Evolutionary conservation across 64 coral and sea anemone species (phyloP), one percentile per base, ranked within the genome.

Genomic region (Exaiptasia diaphana): DNA sequence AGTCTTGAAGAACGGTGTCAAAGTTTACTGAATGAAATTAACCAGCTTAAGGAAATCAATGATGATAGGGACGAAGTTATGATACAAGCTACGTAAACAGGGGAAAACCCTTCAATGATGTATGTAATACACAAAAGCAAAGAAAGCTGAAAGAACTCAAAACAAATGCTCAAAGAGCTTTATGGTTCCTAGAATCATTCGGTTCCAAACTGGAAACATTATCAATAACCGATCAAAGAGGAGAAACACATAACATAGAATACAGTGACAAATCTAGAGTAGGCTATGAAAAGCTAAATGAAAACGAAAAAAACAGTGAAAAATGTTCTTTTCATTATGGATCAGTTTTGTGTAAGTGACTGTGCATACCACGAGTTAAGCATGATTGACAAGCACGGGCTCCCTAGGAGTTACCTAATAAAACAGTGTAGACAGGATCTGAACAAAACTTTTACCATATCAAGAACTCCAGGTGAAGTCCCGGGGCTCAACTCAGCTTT

Each of bases 301-400:
- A 77, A 22, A 49, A 64, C 17, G 57, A 61, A 17, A 42, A 87
- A 65, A 1, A 68, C 52, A 35, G 59, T 87, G 49, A 50, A 67
- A 53, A 15, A 50, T 53, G 43, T 71, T 36, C 28, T 83, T 26
- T 57, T 68, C 60, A 50, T 87, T 32, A 42, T 87, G 72, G 84
- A 87, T 3, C 48, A 24, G 21, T 87, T 78, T 57, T 76, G 84
- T 56, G 84, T 87, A 34, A 35, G 84, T 42, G 84, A 78, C 69
- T 59, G 58, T 15, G 41, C 60, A 5, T 69, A 77, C 29, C 84
- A 87, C 41, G 73, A 61, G 45, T 24, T 87, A 22, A 53, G 42
- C 8, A 49, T 41, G 59, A 41, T 46, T 27, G 57, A 9, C 4
- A 43, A 50, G 10, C 28, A 57, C 54, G 32, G 75, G 10, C 26